Conservation (phyloP, 2,888 invertebrate species). For the Mylabris sibirica region DNA sequence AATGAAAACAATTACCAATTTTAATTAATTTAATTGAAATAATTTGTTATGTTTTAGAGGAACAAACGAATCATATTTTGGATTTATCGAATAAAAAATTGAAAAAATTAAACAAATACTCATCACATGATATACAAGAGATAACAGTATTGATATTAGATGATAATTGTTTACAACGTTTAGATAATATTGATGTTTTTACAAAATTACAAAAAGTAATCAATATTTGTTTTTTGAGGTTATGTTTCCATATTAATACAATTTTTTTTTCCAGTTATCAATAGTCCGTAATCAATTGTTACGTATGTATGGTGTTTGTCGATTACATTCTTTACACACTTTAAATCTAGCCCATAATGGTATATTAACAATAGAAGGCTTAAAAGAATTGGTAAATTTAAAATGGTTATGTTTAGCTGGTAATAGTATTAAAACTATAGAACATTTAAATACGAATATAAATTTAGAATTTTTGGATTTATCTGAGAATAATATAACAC, state of each 20-base stretch:
- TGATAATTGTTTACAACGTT: conserved; percentile 85
- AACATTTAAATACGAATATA: conserved; percentile 83
- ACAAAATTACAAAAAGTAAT: conserved; percentile 77
- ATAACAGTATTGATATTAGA: conserved; percentile 79
- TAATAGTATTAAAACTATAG: conserved; percentile 93
- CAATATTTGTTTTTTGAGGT: conserved; percentile 19
- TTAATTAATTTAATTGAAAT: conserved; percentile 15
- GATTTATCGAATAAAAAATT: conserved; percentile 82
- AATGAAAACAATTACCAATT: conserved; percentile 4
- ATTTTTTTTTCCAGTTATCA: conserved; percentile 72
- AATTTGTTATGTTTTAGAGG: conserved; percentile 48
- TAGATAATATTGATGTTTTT: conserved; percentile 88
- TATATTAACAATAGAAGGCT: conserved; percentile 87
- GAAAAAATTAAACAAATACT: conserved; percentile 81
- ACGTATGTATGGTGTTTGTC: conserved; percentile 87
- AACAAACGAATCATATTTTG: conserved; percentile 64
- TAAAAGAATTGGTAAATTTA: conserved; percentile 82
- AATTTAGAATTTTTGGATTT: conserved; percentile 86
- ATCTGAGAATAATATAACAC: conserved; percentile 87
- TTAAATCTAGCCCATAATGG: conserved; percentile 88
- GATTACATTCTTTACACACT: conserved; percentile 79
- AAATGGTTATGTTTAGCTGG: conserved; percentile 84
- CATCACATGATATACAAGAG: conserved; percentile 70
- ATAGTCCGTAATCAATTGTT: conserved; percentile 84
- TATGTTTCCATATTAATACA: conserved; percentile 11